Evolutionary conservation across 2,888 invertebrate genomes (phyloP).

Genomic region (Petrolisthes cinctipes): DNA sequence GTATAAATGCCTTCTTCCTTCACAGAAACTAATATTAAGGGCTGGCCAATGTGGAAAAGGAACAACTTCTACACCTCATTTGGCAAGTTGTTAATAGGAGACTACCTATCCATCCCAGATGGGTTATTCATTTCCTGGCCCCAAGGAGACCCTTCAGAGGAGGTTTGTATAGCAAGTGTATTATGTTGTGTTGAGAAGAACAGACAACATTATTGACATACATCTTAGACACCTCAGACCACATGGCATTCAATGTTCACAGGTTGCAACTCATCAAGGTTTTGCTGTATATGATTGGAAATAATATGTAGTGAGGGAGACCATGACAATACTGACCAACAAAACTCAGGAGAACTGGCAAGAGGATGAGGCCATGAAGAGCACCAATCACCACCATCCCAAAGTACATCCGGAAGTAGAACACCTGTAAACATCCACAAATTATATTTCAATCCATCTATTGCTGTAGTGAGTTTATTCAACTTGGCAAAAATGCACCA

Average conservation of each 20-base stretch:
- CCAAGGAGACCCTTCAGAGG: no score
- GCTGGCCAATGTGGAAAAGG: no score
- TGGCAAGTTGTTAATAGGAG: no score
- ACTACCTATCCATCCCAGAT: no score
- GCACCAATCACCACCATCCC: conserved; percentile 97
- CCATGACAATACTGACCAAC: conserved; percentile 79
- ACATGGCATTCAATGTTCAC: neutral
- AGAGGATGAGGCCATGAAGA: conserved; percentile 95
- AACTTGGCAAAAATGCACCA: no score
- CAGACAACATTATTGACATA: neutral
- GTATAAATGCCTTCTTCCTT: no score
- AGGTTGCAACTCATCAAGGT: neutral
- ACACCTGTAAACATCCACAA: conserved; percentile 42
- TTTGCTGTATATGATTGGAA: neutral
- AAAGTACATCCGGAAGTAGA: conserved; percentile 95
- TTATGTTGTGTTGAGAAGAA: neutral
- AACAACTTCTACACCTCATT: no score
- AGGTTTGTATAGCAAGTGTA: no score
- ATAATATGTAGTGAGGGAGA: neutral
- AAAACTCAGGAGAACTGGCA: conserved; percentile 96
- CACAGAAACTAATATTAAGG: no score
- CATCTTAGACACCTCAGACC: neutral
- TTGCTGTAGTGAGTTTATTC: no score
- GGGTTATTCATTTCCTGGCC: no score
- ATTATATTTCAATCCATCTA: no score